Evolutionary conservation across 1,140 invertebrate genomes (phyloP).

Genomic region (Hycleus cichorii): DNA sequence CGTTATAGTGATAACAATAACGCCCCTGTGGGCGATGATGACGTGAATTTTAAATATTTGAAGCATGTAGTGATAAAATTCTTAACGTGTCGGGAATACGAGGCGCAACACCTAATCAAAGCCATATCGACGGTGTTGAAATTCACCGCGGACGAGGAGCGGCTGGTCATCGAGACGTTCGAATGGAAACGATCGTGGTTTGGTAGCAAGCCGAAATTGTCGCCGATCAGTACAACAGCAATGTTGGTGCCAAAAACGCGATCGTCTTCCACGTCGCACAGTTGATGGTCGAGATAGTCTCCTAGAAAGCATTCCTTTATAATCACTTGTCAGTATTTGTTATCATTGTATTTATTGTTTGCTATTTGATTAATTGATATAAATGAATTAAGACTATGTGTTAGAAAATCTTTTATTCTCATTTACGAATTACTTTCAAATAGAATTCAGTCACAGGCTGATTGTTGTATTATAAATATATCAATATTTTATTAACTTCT

Average conservation of each 20-base stretch:
- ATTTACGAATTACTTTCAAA: slow-evolving; percentile 29
- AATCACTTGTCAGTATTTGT: too few species aligned
- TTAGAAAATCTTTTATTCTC: slow-evolving; percentile 32
- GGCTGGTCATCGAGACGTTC: slow-evolving; percentile 75
- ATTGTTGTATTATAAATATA: slow-evolving; percentile 39
- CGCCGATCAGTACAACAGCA: neutral
- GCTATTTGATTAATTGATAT: neutral
- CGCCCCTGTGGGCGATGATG: slow-evolving; percentile 49
- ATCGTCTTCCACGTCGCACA: slow-evolving; percentile 12
- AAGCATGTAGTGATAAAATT: slow-evolving; percentile 92
- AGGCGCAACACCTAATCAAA: slow-evolving; percentile 82
- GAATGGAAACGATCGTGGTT: slow-evolving; percentile 88
- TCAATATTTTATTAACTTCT: slow-evolving; percentile 32
- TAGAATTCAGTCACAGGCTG: slow-evolving; percentile 38
- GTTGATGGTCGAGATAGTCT: slow-evolving; percentile 26
- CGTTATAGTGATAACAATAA: slow-evolving; percentile 22
- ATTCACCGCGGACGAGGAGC: slow-evolving; percentile 80
- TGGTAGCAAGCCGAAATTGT: slow-evolving; percentile 43
- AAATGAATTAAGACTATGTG: slow-evolving; percentile 1
- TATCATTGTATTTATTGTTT: too few species aligned
- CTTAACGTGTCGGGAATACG: slow-evolving; percentile 76
- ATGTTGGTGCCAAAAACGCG: slow-evolving; percentile 6
- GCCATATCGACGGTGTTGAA: slow-evolving; percentile 79
- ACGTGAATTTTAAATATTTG: slow-evolving; percentile 80
- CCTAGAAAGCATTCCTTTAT: neutral